phyloP scores from a whole-genome alignment of 2,797 vertebrate species.

The Arctocebus calabarensis region DNA sequence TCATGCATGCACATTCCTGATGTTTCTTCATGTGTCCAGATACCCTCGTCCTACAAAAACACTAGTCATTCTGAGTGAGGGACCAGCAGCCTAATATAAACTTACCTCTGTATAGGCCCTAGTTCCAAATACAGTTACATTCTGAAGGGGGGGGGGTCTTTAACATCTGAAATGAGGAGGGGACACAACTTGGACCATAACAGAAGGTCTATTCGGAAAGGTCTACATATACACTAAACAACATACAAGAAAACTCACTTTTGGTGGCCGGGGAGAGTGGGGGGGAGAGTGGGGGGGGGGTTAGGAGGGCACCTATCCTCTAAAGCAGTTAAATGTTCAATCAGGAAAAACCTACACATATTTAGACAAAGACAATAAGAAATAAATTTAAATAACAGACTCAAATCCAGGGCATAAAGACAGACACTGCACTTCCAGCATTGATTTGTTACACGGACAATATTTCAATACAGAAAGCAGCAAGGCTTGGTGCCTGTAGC shows the following conservation, averaged over 20 bases:
- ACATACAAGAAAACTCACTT: background rate
- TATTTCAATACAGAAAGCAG: background rate
- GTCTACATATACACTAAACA: background rate
- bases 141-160: background rate
- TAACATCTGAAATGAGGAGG: background rate
- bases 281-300: no score
- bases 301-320: background rate
- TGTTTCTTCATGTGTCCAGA: background rate
- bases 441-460: background rate
- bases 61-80: background rate
- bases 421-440: background rate
- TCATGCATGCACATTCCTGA: rapidly evolving
- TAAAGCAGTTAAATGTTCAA: background rate
- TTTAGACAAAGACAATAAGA: background rate
- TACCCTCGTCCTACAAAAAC: background rate
- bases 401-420: background rate
- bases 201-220: background rate
- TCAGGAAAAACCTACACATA: background rate
- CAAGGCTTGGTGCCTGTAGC: no score
- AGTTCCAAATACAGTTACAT: background rate
- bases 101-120: background rate
- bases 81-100: background rate
- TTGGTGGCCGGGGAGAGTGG: no score
- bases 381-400: background rate
- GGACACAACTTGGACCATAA: background rate